Percentiles rank a stretch among this genome's conserved stretches.
phyloP scores from a whole-genome alignment of 1,140 invertebrate genomes.

The Spodoptera litura region DNA sequence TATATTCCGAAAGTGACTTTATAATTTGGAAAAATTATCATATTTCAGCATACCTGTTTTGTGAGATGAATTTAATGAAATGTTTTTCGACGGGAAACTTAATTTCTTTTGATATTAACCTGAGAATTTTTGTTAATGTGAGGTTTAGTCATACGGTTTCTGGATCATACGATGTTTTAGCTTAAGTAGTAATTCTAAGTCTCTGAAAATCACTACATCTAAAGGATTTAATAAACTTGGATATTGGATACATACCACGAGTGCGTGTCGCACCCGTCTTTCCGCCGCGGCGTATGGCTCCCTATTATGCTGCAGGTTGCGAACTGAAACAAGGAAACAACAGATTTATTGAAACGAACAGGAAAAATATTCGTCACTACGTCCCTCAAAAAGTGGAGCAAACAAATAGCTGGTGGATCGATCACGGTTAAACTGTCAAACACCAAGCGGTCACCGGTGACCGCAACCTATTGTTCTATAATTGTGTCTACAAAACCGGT shows the following conservation, averaged over 20 bases:
- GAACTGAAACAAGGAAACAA: constrained; percentile 74
- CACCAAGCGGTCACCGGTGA: no score
- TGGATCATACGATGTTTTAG: no score
- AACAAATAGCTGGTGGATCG: constrained; percentile 3
- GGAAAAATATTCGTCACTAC: constrained; percentile 29
- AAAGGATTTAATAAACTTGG: neutral
- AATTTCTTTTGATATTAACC: neutral
- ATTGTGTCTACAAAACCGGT: no score
- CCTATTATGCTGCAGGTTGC: constrained; percentile 85
- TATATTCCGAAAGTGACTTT: constrained; percentile 5
- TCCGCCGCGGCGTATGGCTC: constrained; percentile 84
- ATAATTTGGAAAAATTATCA: constrained; percentile 23
- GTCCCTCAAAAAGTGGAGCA: neutral
- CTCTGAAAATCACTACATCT: neutral
- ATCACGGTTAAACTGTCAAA: no score
- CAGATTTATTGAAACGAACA: constrained; percentile 51
- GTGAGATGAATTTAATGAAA: constrained; percentile 9
- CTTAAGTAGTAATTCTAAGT: neutral
- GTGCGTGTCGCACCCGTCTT: constrained; percentile 86
- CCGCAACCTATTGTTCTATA: no score
- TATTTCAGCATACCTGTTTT: constrained; percentile 23
- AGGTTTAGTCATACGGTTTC: neutral
- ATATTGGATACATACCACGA: constrained; percentile 77
- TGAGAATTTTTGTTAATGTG: neutral
- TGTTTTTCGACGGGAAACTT: neutral